A percentile compares a stretch with the other conserved stretches of the same genome.
Evolutionary conservation across 2,113 vertebrate species (phyloP).

Genomic region (Pachycephala philippinensis): DNA sequence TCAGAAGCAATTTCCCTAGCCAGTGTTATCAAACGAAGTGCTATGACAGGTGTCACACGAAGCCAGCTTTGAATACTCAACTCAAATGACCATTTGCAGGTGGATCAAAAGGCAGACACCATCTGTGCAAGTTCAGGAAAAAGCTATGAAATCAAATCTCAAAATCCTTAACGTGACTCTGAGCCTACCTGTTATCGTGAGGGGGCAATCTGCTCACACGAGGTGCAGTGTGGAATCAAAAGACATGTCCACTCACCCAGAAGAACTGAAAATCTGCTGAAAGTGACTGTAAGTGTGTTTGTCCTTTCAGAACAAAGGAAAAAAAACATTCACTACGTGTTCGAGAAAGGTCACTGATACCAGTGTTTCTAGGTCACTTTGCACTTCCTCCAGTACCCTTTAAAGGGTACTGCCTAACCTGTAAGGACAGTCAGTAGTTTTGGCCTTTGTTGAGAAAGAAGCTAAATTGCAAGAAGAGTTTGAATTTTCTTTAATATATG

Average conservation of each 20-base stretch:
- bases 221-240: background rate
- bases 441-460: background rate
- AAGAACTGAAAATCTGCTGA: background rate
- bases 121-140: background rate
- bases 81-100: background rate
- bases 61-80: background rate
- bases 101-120: background rate
- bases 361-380: background rate
- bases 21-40: background rate
- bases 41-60: background rate
- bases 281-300: background rate
- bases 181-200: background rate
- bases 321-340: background rate
- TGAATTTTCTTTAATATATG: background rate
- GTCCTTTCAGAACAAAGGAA: background rate
- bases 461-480: background rate
- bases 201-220: accelerated
- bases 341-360: background rate
- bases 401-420: background rate
- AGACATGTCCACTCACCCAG: background rate
- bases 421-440: background rate
- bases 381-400: background rate
- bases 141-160: background rate
- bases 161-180: background rate
- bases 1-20: background rate